Base-by-base conservation (phyloP, 2,888 invertebrate species). In the Aleiodes testaceus region DNA sequence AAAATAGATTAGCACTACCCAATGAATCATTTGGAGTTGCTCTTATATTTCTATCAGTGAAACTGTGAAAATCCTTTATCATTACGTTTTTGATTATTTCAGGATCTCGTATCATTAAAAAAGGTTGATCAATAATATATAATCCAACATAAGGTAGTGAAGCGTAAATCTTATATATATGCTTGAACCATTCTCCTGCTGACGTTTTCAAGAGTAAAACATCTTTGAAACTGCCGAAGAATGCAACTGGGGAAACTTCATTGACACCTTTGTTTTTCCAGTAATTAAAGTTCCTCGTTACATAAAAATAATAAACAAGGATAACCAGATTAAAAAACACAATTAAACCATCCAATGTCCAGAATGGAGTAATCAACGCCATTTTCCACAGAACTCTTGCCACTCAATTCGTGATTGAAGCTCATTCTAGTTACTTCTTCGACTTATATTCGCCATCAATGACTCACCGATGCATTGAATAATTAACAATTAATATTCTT, bases 11-110 rank as follows among this genome's bases (percentile, higher is more conserved):
- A 9, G 86, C 79, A 0, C 79, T 81, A 4, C 87, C 89, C 9
- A 90, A 63, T 0, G 79, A 72, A 77, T 90, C 89, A 0, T 75
- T 55, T 42, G 85, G 82, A 0, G 83, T 81, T 69, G 88, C 85
- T 2, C 76, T 16, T 0, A 64, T 74, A 72, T 73, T 81, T 69
- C 88, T 85, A 72, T 89, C 85, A 0, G 81, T 71, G 73, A 89
- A 90, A 12, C 81, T 82, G 73, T 86, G 83, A 50, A 89, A 89
- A 69, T 90, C 89, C 55, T 87, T 89, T 2, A 90, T 84, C 16
- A 90, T 68, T 1, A 90, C 75, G 0, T 85, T 81, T 75, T 89
- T 90, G 0, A 89, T 76, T 1, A 90, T 70, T n/a, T 88, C 88
- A 0, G 87, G 87, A 55, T 90, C 88, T 1, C 88, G 85, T 9